These are phyloP conservation scores for Drosophila melanocephala DNA, from an alignment of 2,888 invertebrate species.

Conservation along the genomic window DNA sequence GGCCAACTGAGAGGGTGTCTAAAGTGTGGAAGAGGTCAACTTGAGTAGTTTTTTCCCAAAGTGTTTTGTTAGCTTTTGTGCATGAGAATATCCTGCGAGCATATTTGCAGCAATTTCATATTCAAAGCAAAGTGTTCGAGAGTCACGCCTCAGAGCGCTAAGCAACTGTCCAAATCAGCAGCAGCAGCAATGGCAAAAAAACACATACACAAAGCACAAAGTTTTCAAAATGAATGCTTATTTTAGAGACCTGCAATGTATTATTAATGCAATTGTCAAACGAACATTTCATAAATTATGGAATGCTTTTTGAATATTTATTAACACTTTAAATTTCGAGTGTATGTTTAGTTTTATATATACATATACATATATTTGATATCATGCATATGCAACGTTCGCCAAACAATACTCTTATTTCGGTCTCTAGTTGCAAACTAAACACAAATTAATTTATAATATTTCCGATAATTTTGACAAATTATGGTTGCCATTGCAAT, in stretches of 20 bases:
- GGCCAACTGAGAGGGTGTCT: neutral
- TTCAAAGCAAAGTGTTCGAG: constrained; percentile 35
- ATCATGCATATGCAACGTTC: constrained; percentile 59
- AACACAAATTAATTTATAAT: constrained; percentile 69
- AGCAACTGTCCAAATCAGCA: constrained; percentile 36
- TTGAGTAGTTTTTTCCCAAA: constrained; percentile 39
- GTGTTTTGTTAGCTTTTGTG: constrained; percentile 26
- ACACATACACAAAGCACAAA: neutral
- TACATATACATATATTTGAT: constrained; percentile 10
- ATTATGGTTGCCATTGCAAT: constrained; percentile 71
- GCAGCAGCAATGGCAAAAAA: constrained; percentile 25
- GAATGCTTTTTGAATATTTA: constrained; percentile 52
- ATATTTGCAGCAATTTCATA: constrained; percentile 30
- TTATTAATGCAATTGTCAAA: constrained; percentile 53
- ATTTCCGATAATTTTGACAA: constrained; percentile 77
- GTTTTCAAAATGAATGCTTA: constrained; percentile 20
- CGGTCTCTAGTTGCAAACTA: constrained; percentile 18
- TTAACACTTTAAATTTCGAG: constrained; percentile 32
- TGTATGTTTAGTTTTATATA: constrained; percentile 6
- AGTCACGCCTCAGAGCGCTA: constrained; percentile 43
- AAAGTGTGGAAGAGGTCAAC: constrained; percentile 31
- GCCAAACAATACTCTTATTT: constrained; percentile 10
- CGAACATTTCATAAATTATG: constrained; percentile 64
- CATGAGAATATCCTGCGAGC: constrained; percentile 10
- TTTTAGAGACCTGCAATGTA: constrained; percentile 33